Evolutionary conservation across 2,888 invertebrate genomes (phyloP).

Genomic region (Ferdinandea cuprea): DNA sequence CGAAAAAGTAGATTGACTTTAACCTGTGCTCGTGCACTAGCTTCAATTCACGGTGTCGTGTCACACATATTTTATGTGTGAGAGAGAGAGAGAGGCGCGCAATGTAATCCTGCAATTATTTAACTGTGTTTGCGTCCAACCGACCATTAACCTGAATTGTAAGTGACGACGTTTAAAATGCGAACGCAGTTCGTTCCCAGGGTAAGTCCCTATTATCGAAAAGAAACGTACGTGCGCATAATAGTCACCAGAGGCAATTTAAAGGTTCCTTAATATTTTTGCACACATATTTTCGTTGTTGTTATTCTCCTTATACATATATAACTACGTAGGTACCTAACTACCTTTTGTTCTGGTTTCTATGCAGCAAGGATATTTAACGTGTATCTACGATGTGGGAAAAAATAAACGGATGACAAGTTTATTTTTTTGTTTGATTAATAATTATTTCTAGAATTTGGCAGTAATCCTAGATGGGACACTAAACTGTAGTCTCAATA

Average conservation of each 20-base stretch:
- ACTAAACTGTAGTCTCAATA: too few species aligned
- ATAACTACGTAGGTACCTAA: too few species aligned
- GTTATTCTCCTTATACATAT: too few species aligned
- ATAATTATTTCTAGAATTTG: too few species aligned
- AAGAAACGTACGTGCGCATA: conserved; percentile 63
- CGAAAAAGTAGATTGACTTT: conserved; percentile 58
- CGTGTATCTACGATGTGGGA: conserved; percentile 19
- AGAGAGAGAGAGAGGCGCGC: too few species aligned
- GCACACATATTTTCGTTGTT: conserved; percentile 25
- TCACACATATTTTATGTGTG: conserved; percentile 69
- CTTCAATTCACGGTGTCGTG: conserved; percentile 42
- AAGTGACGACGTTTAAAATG: conserved; percentile 63
- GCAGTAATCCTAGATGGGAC: too few species aligned
- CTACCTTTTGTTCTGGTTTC: too few species aligned
- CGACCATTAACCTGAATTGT: conserved; percentile 65
- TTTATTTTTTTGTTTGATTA: too few species aligned
- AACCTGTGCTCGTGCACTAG: conserved; percentile 27
- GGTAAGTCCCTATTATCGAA: conserved; percentile 66
- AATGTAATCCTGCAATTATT: conserved; percentile 72
- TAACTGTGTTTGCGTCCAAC: conserved; percentile 67
- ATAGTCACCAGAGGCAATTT: conserved; percentile 56
- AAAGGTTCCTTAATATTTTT: conserved; percentile 46
- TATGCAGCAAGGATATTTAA: conserved; percentile 15
- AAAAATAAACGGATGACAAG: conserved; percentile 35
- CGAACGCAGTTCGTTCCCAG: conserved; percentile 53